These are phyloP conservation scores for Sceloporus tristichus DNA, from an alignment of 2,113 vertebrate species.

Conservation along the genomic window DNA sequence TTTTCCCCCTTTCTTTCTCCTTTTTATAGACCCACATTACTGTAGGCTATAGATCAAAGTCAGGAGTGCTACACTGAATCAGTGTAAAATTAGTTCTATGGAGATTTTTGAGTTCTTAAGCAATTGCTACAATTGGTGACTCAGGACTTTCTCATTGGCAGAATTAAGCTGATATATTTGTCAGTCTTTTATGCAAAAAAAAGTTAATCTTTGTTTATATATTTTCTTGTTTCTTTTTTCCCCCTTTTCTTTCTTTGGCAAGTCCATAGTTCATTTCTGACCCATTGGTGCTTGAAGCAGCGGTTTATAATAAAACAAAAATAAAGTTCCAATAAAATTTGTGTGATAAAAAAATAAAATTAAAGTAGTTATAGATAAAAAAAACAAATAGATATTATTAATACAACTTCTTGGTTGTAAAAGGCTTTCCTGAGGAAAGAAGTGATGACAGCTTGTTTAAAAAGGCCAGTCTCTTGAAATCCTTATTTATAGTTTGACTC, in stretches of 20 bases:
- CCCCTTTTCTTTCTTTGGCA: background rate
- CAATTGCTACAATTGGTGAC: accelerated
- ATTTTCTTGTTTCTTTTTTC: background rate
- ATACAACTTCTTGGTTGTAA: background rate
- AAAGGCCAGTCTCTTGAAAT: background rate
- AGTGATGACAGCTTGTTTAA: background rate
- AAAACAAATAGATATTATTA: background rate
- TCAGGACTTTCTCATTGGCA: background rate
- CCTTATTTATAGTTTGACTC: background rate
- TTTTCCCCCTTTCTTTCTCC: no score
- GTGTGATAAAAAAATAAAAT: background rate
- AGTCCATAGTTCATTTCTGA: background rate
- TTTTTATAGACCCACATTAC: background rate
- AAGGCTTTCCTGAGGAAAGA: background rate
- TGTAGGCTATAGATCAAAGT: background rate
- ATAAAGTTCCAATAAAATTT: background rate
- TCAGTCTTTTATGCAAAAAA: background rate
- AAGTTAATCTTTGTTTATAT: background rate
- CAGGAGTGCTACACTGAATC: background rate
- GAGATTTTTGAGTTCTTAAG: background rate
- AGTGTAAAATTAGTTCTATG: background rate
- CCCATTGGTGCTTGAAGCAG: background rate
- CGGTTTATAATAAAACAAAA: background rate
- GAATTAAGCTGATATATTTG: accelerated
- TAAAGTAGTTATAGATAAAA: background rate